Evolutionary conservation across 2,113 vertebrate genomes (phyloP), one percentile per base, ranked within the genome.

Genomic region (Vulpes ferrilata): DNA sequence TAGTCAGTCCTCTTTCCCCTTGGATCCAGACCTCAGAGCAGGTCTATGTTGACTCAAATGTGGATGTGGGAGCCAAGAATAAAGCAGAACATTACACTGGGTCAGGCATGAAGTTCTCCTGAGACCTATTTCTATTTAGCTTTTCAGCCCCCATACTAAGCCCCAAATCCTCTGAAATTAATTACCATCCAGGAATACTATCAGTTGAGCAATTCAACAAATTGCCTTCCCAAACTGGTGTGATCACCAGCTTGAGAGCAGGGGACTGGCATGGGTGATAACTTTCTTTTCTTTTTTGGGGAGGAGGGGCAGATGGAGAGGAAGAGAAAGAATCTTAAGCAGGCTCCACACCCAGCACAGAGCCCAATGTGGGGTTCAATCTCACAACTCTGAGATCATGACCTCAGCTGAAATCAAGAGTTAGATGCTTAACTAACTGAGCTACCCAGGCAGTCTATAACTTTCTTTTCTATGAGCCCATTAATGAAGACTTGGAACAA

Each of bases 401-500:
- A n/a, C 67, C 32, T 35, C 32, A 69, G 67, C 32, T 69, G 17
- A 69, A 69, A n/a, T 64, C 62, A 64, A 64, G 62, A 64, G 57
- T n/a, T 17, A 69, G 7, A 35, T 2, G 67, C 32, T 69, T 69
- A 69, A 69, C 67, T 3, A 10, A 69, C 67, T n/a, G 32, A 69
- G 65, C 32, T 15, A 69, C 67, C 32, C 67, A 35, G 19, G 16
- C 3, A 9, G 25, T 32, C 32, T 69, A 38, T 53, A 71, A 69
- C 60, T 65, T 89, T 65, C 43, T 90, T 64, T 88, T 73, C 32
- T 59, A 65, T 65, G 20, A 88, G 48, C 27, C 32, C 25, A 59
- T 65, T 86, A 71, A 64, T 93, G 62, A 93, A 88, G 71, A 43
- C 35, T 53, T 88, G 88, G 19, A 90, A 83, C 5, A 64, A 88